Evolutionary conservation across 2,113 vertebrate species (phyloP).

Genomic region (Ptilonorhynchus violaceus): DNA sequence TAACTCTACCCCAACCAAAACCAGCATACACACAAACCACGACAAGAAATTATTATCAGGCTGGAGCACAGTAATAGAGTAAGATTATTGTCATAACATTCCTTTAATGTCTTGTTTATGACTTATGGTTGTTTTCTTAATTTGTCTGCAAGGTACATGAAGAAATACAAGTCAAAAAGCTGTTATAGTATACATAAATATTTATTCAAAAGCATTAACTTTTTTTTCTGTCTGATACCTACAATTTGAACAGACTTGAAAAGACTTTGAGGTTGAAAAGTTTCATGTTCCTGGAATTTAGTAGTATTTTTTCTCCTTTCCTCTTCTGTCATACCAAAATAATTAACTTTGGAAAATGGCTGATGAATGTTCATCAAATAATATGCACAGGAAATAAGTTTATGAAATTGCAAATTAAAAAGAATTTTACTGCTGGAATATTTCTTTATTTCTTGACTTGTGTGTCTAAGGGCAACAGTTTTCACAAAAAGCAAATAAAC

Average conservation of each 20-base stretch:
- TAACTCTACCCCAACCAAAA: neutral
- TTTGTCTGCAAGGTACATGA: constrained; percentile 10
- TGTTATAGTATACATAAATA: constrained; percentile 9
- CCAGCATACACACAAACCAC: fast-evolving
- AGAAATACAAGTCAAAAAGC: neutral
- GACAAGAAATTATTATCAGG: constrained; percentile 6
- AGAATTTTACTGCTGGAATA: neutral
- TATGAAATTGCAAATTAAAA: neutral
- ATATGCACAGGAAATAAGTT: neutral
- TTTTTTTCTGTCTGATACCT: neutral
- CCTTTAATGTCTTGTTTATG: constrained; percentile 49
- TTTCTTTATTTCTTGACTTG: neutral
- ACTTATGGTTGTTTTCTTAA: constrained; percentile 40
- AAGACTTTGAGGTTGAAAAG: neutral
- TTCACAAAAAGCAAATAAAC: constrained; percentile 15
- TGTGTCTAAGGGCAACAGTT: neutral
- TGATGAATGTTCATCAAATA: neutral
- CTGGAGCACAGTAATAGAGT: constrained; percentile 1
- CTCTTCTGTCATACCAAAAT: neutral
- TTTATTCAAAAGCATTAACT: constrained; percentile 16
- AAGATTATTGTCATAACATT: neutral
- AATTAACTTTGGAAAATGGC: constrained; percentile 13
- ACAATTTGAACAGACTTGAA: neutral
- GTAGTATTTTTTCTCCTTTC: neutral
- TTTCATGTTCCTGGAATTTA: neutral